These are phyloP conservation scores for Neodiprion lecontei DNA, from an alignment of 1,140 invertebrate species.

Conservation along the genomic window DNA sequence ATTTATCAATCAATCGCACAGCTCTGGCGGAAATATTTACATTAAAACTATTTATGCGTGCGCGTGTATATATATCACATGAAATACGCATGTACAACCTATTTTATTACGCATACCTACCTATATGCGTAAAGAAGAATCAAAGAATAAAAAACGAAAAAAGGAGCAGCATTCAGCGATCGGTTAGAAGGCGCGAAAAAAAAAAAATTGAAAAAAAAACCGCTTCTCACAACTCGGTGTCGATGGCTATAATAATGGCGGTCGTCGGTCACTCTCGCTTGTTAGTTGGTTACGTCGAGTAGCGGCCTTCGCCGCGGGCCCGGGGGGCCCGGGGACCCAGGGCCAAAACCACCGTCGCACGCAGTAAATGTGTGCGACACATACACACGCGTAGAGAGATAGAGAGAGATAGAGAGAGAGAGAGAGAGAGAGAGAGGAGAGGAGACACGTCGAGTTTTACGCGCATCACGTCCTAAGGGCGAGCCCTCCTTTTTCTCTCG, in stretches of 20 bases:
- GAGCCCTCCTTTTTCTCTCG: slow-evolving; percentile 29
- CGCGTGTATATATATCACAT: too few species aligned
- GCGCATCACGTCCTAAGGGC: slow-evolving; percentile 33
- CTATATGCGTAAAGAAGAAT: background rate
- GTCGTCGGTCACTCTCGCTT: too few species aligned
- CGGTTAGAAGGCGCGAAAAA: background rate
- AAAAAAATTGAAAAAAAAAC: background rate
- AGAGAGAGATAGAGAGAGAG: background rate
- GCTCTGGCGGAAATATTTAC: too few species aligned
- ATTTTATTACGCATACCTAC: too few species aligned
- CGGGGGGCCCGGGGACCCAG: slow-evolving; percentile 48
- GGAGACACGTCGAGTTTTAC: slow-evolving; percentile 19
- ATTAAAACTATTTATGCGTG: too few species aligned
- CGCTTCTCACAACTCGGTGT: too few species aligned
- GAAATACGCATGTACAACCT: too few species aligned
- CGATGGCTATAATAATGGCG: too few species aligned
- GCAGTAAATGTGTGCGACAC: background rate
- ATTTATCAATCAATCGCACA: background rate
- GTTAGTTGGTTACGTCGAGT: slow-evolving; percentile 13
- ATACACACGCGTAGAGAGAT: background rate
- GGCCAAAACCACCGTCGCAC: slow-evolving; percentile 44
- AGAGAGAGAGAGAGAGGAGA: background rate
- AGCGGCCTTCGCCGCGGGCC: slow-evolving; percentile 46
- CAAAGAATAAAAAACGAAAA: background rate
- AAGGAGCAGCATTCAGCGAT: background rate